phyloP scores from a whole-genome alignment of 1,140 invertebrate species.

The Drosophila lacteicornis region DNA sequence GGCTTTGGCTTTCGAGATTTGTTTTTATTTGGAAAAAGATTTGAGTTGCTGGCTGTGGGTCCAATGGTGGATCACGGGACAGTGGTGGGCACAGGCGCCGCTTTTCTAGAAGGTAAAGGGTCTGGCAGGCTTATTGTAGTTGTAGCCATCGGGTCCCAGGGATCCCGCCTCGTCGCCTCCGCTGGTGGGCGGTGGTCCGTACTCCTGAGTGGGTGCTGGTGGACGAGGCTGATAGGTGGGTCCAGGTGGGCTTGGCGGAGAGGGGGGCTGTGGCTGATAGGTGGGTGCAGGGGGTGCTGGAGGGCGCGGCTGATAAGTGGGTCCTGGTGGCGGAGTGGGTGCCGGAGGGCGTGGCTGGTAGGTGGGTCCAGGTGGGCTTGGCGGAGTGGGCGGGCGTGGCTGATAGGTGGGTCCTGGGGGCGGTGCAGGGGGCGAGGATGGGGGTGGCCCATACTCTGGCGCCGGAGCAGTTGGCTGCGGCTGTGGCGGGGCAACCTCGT shows the following conservation, averaged over 20 bases:
- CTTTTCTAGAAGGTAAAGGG: slow-evolving; percentile 51
- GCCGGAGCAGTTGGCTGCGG: slow-evolving; percentile 53
- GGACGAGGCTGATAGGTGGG: slow-evolving; percentile 42
- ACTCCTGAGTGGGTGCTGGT: slow-evolving; percentile 40
- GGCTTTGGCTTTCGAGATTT: slow-evolving; percentile 47
- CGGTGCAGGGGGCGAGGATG: slow-evolving; percentile 32
- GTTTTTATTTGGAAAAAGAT: slow-evolving; percentile 71
- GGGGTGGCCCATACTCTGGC: slow-evolving; percentile 48
- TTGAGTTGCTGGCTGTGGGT: slow-evolving; percentile 15
- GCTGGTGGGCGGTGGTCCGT: slow-evolving; percentile 60
- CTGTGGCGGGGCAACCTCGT: slow-evolving; percentile 46
- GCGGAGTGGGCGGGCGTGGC: slow-evolving; percentile 38
- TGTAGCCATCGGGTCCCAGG: slow-evolving; percentile 55
- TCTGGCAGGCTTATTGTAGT: slow-evolving; percentile 57
- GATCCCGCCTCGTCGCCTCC: slow-evolving; percentile 45
- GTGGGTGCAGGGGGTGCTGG: slow-evolving; percentile 29
- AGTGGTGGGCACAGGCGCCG: slow-evolving; percentile 11
- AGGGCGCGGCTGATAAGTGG: slow-evolving; percentile 28
- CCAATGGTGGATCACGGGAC: slow-evolving; percentile 29
- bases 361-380: slow-evolving; percentile 31
- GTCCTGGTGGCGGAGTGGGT: slow-evolving; percentile 36
- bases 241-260: slow-evolving; percentile 42
- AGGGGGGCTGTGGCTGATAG: slow-evolving; percentile 24
- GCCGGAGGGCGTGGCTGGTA: slow-evolving; percentile 36
- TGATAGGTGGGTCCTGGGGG: slow-evolving; percentile 39